Percentiles rank a stretch among this genome's conserved stretches.
phyloP scores from a whole-genome alignment of 2,888 invertebrate genomes.

The Acheta domesticus region DNA sequence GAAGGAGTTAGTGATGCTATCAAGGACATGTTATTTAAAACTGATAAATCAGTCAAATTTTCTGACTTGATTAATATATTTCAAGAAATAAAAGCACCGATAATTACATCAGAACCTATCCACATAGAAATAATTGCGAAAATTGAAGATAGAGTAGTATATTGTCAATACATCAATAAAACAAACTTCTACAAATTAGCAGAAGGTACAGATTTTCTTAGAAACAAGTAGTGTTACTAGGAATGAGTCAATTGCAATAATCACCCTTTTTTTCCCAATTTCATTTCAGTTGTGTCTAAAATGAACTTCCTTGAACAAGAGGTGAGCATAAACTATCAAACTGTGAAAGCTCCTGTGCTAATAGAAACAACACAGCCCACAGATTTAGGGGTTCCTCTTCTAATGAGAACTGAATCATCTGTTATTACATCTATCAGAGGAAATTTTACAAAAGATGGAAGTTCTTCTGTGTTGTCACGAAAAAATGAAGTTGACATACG shows the following conservation, averaged over 20 bases:
- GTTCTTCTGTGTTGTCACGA: background rate
- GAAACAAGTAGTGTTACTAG: background rate
- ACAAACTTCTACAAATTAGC: slow-evolving; percentile 60
- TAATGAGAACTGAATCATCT: slow-evolving; percentile 54
- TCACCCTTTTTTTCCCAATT: background rate
- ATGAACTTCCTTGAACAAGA: background rate
- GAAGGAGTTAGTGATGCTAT: slow-evolving; percentile 47
- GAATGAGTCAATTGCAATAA: background rate
- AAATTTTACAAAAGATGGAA: slow-evolving; percentile 58
- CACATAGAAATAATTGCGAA: slow-evolving; percentile 65
- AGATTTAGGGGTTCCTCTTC: slow-evolving; percentile 59
- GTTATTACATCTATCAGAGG: slow-evolving; percentile 65
- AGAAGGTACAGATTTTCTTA: slow-evolving; percentile 54
- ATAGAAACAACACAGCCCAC: slow-evolving; percentile 45
- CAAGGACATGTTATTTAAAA: slow-evolving; percentile 47
- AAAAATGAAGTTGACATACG: slow-evolving; percentile 5
- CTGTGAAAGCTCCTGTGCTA: slow-evolving; percentile 19
- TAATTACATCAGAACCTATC: slow-evolving; percentile 51
- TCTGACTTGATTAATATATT: slow-evolving; percentile 54
- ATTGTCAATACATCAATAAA: slow-evolving; percentile 64
- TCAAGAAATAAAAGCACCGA: slow-evolving; percentile 50
- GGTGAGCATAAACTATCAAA: slow-evolving; percentile 23
- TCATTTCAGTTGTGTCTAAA: slow-evolving; percentile 19
- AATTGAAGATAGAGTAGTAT: slow-evolving; percentile 63
- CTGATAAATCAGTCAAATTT: slow-evolving; percentile 52